Percentiles rank a stretch among this genome's conserved stretches.
phyloP scores from a whole-genome alignment of 2,113 vertebrate species.

The Microtus ochrogaster region DNA sequence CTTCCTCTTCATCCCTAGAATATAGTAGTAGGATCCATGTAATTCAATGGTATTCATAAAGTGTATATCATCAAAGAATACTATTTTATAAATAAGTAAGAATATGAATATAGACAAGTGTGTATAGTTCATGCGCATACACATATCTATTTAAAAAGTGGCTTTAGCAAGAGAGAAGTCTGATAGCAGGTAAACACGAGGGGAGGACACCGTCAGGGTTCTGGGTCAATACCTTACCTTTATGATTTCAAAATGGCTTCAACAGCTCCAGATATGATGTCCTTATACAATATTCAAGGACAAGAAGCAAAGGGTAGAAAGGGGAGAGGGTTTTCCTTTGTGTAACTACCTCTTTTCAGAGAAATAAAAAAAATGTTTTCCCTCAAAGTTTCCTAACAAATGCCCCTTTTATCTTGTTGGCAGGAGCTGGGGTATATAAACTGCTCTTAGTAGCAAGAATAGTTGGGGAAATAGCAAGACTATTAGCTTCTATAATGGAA shows the following conservation, averaged over 20 bases:
- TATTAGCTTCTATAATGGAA: not conserved
- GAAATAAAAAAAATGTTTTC: conserved; percentile 23
- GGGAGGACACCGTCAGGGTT: not conserved
- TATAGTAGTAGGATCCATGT: not conserved
- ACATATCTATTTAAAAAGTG: not conserved
- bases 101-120: not conserved
- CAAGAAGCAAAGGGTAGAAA: not conserved
- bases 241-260: conserved; percentile 36
- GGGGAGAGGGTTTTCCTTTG: not conserved
- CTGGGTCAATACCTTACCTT: not conserved
- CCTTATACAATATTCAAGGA: not conserved
- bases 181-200: not conserved
- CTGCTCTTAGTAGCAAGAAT: not conserved
- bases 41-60: conserved; percentile 17
- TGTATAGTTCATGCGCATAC: not conserved
- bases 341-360: not conserved
- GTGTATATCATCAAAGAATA: not conserved
- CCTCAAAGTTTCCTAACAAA: not conserved
- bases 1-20: conserved; percentile 11
- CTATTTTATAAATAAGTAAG: conserved; percentile 36
- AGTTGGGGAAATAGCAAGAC: not conserved
- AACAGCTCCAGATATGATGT: not conserved
- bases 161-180: conserved; percentile 2
- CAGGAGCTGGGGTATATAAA: not conserved
- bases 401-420: conserved; percentile 14